Conservation (phyloP, 2,888 invertebrate species). For the Fragum fragum region DNA sequence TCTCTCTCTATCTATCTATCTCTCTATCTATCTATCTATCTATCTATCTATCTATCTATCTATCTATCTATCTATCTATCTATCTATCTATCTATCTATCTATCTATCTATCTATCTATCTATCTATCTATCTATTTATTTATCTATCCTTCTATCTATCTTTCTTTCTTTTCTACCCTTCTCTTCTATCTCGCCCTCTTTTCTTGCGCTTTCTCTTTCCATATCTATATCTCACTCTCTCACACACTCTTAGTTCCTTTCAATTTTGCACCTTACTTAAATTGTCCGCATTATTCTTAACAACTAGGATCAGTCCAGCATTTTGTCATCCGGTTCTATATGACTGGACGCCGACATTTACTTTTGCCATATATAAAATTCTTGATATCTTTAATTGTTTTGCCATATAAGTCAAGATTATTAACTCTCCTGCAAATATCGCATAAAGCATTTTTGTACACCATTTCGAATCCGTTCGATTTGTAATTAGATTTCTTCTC, state of each 20-base stretch:
- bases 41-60: neutral
- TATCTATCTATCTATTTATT: slow-evolving; percentile 5
- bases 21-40: too few relatives aligned
- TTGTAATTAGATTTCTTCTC: slow-evolving; percentile 49
- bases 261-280: neutral
- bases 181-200: neutral
- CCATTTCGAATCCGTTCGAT: slow-evolving; percentile 32
- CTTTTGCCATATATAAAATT: neutral
- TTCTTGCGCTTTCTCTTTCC: neutral
- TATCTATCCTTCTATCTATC: slow-evolving; percentile 10
- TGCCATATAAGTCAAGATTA: slow-evolving; percentile 38
- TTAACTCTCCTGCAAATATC: slow-evolving; percentile 33
- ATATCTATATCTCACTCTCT: neutral
- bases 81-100: slow-evolving; percentile 8
- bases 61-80: slow-evolving; percentile 11
- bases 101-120: slow-evolving; percentile 5
- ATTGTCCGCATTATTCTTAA: too few relatives aligned
- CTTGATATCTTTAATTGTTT: slow-evolving; percentile 27
- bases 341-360: neutral
- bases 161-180: slow-evolving; percentile 5
- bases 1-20: too few relatives aligned
- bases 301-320: too few relatives aligned
- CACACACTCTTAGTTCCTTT: neutral
- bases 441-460: slow-evolving; percentile 35
- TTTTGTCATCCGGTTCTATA: too few relatives aligned